Evolutionary conservation across 2,797 vertebrate genomes (phyloP).

Genomic region (Pogonophryne albipinna): DNA sequence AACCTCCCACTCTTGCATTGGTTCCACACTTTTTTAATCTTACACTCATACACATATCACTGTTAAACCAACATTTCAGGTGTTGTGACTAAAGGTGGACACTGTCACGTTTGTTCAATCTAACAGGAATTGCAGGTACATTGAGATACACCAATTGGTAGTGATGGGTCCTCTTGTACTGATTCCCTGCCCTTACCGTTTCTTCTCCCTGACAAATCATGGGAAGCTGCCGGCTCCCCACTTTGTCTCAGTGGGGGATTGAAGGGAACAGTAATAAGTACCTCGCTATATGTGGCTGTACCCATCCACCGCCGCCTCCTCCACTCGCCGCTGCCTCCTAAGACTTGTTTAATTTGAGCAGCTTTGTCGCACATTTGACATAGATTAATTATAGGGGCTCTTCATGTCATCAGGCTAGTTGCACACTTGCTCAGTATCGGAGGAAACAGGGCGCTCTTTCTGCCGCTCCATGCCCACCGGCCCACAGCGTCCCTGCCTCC

Average conservation of each 20-base stretch:
- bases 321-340: conserved; percentile 18
- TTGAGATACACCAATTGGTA: neutral
- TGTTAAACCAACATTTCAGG: neutral
- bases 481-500: neutral
- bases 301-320: conserved; percentile 13
- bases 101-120: neutral
- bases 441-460: conserved; percentile 24
- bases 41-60: neutral
- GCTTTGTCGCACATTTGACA: conserved; percentile 58
- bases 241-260: conserved; percentile 41
- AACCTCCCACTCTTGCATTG: no score
- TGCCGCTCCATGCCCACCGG: conserved; percentile 9
- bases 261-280: conserved; percentile 46
- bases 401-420: conserved; percentile 47
- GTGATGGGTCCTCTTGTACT: conserved; percentile 10
- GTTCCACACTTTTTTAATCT: neutral
- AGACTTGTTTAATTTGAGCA: conserved; percentile 65
- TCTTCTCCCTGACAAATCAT: conserved; percentile 20
- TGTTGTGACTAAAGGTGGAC: no score
- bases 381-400: conserved; percentile 72
- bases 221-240: conserved; percentile 28
- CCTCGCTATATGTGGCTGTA: neutral
- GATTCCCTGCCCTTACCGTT: neutral
- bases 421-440: neutral
- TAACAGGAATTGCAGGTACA: neutral